Base-by-base conservation (phyloP, 2,797 vertebrate species). In the Pseudochromis fuscus region DNA sequence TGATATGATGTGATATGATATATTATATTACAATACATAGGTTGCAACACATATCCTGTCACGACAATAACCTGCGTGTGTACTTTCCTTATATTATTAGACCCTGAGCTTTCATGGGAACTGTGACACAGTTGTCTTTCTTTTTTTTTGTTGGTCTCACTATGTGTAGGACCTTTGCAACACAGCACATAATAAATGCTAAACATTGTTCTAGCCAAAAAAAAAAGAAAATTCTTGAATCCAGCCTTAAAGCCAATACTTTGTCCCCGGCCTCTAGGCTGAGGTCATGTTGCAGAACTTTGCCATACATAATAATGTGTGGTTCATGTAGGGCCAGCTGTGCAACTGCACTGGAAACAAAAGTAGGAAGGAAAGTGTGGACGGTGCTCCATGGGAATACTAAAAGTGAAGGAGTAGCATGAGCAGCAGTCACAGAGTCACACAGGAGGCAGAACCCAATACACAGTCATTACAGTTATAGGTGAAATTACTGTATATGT, bases 161-260 rank as follows among this genome's bases (percentile, higher is more conserved):
- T 5, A 38, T 16, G 13, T 16, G 7, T 5, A 38, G 37, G 16
- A 13, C 16, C 37, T 38, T 18, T 18, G 37, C 37, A 18, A 18
- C 37, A 31, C 18, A 5, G 16, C 44, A 44, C 13, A 21, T 4
- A 50, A 23, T 5, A 58, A 35, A 66, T n/a, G 10, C 24, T 19
- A 33, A 37, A 27, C 59, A 6, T 1, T 23, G 21, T 13, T 37
- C 16, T 23, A 50, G 33, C 25, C 1, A 33, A 5, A 19, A 0
- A 5, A 19, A 0, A 4, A 16, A 38, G 37, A 16, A 38, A 38
- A 38, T 38, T 16, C 37, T 16, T 7, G 15, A 59, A 24, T 35
- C 18, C 5, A 25, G 44, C 49, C 18, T 37, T 4, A 63, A 51
- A 45, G 4, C n/a, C 10, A 12, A 60, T 60, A 53, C 40, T 75